Conservation (phyloP, 2,888 invertebrate species). For the Ethmia dodecea region DNA sequence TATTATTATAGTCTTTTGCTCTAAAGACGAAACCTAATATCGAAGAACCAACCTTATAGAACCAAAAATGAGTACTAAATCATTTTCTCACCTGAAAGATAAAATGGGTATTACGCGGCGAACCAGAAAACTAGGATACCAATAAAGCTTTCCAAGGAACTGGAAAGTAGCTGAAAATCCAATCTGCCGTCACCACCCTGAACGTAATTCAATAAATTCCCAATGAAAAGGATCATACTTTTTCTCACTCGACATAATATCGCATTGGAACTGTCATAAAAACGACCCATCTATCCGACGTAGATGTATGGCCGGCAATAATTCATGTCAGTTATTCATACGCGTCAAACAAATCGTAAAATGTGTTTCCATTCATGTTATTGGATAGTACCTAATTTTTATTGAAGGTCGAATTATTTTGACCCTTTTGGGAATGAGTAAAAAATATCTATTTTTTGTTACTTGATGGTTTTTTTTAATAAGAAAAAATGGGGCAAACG, state of each 20-base stretch:
- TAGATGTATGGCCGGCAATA: constrained; percentile 46
- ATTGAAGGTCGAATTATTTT: too few relatives aligned
- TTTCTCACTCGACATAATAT: constrained; percentile 43
- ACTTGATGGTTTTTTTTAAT: too few relatives aligned
- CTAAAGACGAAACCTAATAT: too few relatives aligned
- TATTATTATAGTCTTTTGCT: too few relatives aligned
- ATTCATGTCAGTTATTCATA: constrained; percentile 55
- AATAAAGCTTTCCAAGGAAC: constrained; percentile 6
- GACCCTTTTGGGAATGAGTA: too few relatives aligned
- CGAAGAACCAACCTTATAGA: too few relatives aligned
- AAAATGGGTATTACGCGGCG: too few relatives aligned
- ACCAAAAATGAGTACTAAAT: too few relatives aligned
- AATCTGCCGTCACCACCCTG: constrained; percentile 3
- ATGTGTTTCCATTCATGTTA: constrained; percentile 32
- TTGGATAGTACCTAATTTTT: neutral
- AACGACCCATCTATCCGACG: constrained; percentile 39
- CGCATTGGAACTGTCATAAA: constrained; percentile 50
- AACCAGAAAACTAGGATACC: constrained; percentile 1
- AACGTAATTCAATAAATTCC: constrained; percentile 46
- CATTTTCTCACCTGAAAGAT: too few relatives aligned
- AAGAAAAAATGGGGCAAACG: too few relatives aligned
- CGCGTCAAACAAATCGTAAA: constrained; percentile 58
- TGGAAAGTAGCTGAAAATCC: constrained; percentile 4
- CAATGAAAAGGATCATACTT: constrained; percentile 46
- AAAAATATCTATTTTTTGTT: too few relatives aligned